These are phyloP conservation scores for Orthosia incerta DNA, from an alignment of 2,888 invertebrate species.

Conservation along the genomic window DNA sequence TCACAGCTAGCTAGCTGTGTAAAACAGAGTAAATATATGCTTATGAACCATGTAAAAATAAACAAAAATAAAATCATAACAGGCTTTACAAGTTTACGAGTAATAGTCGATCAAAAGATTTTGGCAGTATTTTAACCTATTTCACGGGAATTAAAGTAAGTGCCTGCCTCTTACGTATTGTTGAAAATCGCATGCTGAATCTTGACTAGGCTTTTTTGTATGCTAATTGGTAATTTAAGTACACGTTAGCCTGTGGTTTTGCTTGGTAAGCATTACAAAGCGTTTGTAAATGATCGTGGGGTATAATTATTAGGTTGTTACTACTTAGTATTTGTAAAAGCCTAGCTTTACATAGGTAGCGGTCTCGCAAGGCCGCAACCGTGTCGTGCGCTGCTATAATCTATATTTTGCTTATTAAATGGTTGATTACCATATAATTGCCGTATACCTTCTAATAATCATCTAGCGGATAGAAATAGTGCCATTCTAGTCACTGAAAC, in stretches of 20 bases:
- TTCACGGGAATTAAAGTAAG: conserved; percentile 18
- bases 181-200: conserved; percentile 22
- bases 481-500: no score
- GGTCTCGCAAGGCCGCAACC: not conserved
- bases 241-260: conserved; percentile 13
- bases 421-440: no score
- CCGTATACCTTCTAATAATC: no score
- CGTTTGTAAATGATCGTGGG: not conserved
- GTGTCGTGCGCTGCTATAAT: no score
- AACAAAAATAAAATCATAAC: no score
- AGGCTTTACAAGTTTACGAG: no score
- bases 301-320: not conserved
- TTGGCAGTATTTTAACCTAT: conserved; percentile 35
- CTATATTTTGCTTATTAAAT: no score
- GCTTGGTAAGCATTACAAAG: not conserved
- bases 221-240: conserved; percentile 13
- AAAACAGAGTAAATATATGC: no score
- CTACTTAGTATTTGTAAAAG: not conserved
- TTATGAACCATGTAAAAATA: no score
- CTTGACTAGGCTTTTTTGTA: conserved; percentile 15
- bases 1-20: no score
- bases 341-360: not conserved
- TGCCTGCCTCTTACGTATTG: conserved; percentile 8
- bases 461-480: no score
- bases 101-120: no score